Evolutionary conservation across 1,140 invertebrate genomes (phyloP).

Genomic region (Contarinia nasturtii): DNA sequence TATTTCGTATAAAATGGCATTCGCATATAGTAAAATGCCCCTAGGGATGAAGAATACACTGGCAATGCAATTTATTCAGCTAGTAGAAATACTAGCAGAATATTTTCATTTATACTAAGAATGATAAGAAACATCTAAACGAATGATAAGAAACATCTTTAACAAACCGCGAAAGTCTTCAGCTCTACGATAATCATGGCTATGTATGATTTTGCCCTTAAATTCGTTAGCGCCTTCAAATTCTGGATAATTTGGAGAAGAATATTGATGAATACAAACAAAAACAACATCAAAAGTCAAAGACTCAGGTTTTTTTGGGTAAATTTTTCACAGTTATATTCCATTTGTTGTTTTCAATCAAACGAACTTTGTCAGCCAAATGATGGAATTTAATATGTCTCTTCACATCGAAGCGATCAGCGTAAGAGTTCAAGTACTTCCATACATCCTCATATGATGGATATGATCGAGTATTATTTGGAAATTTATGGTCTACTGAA

Average conservation of each 20-base stretch:
- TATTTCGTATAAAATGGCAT: too few species aligned
- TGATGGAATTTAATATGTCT: too few species aligned
- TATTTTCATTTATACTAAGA: too few species aligned
- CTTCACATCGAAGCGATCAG: conserved; percentile 32
- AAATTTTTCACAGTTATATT: conserved; percentile 31
- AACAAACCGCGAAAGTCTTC: conserved; percentile 42
- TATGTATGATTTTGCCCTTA: conserved; percentile 52
- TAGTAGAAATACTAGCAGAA: too few species aligned
- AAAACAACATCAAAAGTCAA: conserved; percentile 59
- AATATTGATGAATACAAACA: conserved; percentile 71
- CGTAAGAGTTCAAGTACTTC: conserved; percentile 60
- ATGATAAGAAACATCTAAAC: too few species aligned
- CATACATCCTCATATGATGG: conserved; percentile 63
- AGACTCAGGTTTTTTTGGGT: conserved; percentile 26
- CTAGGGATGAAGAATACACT: too few species aligned
- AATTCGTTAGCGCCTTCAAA: conserved; percentile 53
- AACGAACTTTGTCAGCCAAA: too few species aligned
- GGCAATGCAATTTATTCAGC: too few species aligned
- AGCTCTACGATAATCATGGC: conserved; percentile 65
- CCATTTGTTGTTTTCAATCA: conserved; percentile 16
- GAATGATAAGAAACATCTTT: too few species aligned
- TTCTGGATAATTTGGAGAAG: conserved; percentile 39
- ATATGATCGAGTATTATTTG: conserved; percentile 48
- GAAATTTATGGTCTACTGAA: conserved; percentile 61
- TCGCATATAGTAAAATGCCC: too few species aligned